These are phyloP conservation scores for Amiota minor DNA, from an alignment of 2,888 invertebrate genomes.

Conservation along the genomic window DNA sequence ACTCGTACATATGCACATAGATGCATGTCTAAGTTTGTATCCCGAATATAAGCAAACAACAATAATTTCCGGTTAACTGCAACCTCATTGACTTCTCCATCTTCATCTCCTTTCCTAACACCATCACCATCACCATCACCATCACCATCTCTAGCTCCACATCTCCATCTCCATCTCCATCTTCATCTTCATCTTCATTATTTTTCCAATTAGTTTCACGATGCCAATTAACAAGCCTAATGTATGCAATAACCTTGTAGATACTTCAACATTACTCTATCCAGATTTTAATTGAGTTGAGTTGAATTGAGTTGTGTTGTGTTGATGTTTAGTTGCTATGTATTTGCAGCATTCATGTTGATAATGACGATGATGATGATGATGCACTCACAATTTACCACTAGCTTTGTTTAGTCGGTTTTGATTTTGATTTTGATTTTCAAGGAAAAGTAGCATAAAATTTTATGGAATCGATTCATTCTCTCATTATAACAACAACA, in stretches of 20 bases:
- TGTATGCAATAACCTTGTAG: background rate
- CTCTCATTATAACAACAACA: no score
- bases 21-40: background rate
- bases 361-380: no score
- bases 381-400: no score
- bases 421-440: background rate
- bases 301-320: background rate
- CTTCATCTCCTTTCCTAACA: no score
- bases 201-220: background rate
- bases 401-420: constrained; percentile 11
- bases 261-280: background rate
- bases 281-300: background rate
- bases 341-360: background rate
- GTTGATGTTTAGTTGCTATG: background rate
- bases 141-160: no score
- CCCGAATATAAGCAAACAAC: no score
- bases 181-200: no score
- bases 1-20: background rate
- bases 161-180: no score
- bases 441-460: no score
- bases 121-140: no score
- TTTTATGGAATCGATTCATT: no score
- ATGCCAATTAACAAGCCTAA: background rate
- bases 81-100: background rate
- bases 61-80: background rate